phyloP scores from a whole-genome alignment of 1,140 invertebrate genomes.

The Pseudomyrmex pallidus region DNA sequence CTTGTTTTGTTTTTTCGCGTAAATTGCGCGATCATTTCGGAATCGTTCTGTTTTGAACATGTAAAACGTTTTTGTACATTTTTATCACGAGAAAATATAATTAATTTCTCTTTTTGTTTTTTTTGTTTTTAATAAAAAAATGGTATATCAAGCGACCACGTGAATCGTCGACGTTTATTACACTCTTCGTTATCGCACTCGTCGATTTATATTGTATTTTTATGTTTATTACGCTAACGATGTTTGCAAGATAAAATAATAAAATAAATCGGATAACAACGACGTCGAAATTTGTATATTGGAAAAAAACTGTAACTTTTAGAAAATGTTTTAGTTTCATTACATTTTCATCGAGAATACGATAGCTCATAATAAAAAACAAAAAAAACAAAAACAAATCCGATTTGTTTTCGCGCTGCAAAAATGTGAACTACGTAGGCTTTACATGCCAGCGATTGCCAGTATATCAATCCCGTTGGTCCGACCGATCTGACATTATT shows the following conservation, averaged over 20 bases:
- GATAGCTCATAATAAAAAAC: too few relatives aligned
- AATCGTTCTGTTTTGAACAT: neutral
- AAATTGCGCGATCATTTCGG: neutral
- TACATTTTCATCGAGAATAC: too few relatives aligned
- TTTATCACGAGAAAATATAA: constrained; percentile 18
- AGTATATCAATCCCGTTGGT: neutral
- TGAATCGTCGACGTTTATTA: constrained; percentile 23
- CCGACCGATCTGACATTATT: constrained; percentile 30
- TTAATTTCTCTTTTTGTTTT: neutral
- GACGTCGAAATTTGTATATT: neutral
- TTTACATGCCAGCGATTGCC: neutral
- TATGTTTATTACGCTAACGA: constrained; percentile 26
- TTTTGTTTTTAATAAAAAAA: neutral
- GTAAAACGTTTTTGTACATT: neutral
- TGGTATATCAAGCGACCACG: neutral
- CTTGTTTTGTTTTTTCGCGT: neutral
- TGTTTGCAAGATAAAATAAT: constrained; percentile 13
- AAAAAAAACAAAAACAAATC: too few relatives aligned
- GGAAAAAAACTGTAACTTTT: neutral
- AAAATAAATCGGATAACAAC: constrained; percentile 33
- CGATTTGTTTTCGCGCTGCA: neutral
- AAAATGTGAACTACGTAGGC: neutral
- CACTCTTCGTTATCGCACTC: constrained; percentile 14
- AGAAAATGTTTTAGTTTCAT: constrained; percentile 25
- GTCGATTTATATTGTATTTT: neutral